phyloP scores from a whole-genome alignment of 2,888 invertebrate species.

The Orchestes rusci region DNA sequence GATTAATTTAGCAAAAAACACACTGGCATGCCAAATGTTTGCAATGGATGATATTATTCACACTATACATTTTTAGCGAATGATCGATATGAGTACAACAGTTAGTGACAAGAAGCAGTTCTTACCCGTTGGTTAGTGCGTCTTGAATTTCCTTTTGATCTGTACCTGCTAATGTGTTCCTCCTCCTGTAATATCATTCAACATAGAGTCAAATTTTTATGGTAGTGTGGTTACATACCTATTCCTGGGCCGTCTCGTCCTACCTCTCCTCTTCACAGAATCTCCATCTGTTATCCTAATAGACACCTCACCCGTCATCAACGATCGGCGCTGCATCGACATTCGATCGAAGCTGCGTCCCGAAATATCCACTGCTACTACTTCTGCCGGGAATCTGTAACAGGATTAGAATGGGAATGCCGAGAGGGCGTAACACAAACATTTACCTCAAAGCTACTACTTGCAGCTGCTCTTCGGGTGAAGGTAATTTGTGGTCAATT shows the following conservation, averaged over 20 bases:
- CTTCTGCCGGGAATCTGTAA: conserved; percentile 75
- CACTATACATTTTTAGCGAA: conserved; percentile 26
- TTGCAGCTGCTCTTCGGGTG: conserved; percentile 80
- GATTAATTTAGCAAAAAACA: conserved; percentile 9
- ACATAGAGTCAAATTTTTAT: too few species aligned
- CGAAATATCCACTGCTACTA: conserved; percentile 83
- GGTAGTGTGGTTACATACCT: too few species aligned
- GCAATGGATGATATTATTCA: conserved; percentile 17
- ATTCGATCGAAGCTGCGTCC: conserved; percentile 84
- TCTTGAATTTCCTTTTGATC: conserved; percentile 85
- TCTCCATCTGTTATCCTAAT: conserved; percentile 33
- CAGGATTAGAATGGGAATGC: too few species aligned
- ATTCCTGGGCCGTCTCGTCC: conserved; percentile 68
- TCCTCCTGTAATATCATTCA: conserved; percentile 48
- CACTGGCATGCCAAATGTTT: conserved; percentile 9
- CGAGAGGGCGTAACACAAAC: too few species aligned
- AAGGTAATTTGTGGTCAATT: conserved; percentile 78
- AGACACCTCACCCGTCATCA: conserved; percentile 48
- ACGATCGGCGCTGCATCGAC: conserved; percentile 77
- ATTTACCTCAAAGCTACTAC: conserved; percentile 78
- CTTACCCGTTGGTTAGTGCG: conserved; percentile 73
- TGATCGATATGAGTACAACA: too few species aligned
- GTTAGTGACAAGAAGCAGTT: conserved; percentile 4
- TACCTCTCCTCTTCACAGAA: conserved; percentile 61
- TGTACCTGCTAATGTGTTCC: conserved; percentile 86